Evolutionary conservation across 2,888 invertebrate genomes (phyloP).

Genomic region (Terebella lapidaria): DNA sequence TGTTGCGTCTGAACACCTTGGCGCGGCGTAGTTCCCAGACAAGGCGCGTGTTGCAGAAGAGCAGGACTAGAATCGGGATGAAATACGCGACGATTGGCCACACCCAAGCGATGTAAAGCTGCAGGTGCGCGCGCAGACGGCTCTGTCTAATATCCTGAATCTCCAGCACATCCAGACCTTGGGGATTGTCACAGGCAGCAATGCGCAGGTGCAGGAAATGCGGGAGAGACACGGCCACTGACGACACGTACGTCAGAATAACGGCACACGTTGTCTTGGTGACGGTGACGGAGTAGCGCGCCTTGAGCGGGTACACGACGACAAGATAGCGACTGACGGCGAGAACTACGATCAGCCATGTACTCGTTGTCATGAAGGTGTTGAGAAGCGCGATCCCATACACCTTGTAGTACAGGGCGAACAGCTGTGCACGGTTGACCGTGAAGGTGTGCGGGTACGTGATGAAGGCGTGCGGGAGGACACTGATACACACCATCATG

Average conservation of each 20-base stretch:
- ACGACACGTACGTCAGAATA: background rate
- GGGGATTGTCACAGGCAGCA: background rate
- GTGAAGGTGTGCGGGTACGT: background rate
- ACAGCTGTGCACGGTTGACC: background rate
- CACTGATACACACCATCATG: slow-evolving; percentile 56
- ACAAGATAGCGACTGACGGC: slow-evolving; percentile 71
- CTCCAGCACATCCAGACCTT: background rate
- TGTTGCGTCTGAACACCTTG: slow-evolving; percentile 29
- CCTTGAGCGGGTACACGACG: slow-evolving; percentile 67
- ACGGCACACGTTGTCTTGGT: background rate
- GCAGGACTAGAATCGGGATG: slow-evolving; percentile 37
- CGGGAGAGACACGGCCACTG: background rate
- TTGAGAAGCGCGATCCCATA: slow-evolving; percentile 40
- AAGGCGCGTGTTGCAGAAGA: slow-evolving; percentile 41
- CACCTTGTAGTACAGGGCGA: slow-evolving; percentile 27
- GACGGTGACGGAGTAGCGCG: slow-evolving; percentile 5
- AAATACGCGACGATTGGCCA: slow-evolving; percentile 45
- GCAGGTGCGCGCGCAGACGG: background rate
- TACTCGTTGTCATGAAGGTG: slow-evolving; percentile 62
- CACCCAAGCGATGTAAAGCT: slow-evolving; percentile 20
- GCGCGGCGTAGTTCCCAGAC: slow-evolving; percentile 40
- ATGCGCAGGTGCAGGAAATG: background rate
- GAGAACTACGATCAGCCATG: slow-evolving; percentile 71
- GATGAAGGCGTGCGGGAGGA: slow-evolving; percentile 58
- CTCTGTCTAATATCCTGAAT: background rate